Evolutionary conservation across 2,888 invertebrate species (phyloP).

Genomic region (Acanthoscelides obtectus): DNA sequence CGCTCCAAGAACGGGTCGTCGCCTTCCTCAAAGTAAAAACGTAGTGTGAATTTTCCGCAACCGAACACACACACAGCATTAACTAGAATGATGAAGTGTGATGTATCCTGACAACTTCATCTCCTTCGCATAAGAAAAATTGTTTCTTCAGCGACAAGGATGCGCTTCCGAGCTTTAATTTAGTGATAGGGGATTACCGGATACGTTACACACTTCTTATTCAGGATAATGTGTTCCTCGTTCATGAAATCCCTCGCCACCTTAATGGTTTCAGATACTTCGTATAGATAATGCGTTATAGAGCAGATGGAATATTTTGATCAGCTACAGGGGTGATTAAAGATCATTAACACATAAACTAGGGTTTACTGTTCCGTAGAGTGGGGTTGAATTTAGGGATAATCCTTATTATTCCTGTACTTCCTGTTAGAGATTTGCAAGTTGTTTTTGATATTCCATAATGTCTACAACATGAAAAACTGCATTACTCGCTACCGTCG

Average conservation of each 20-base stretch:
- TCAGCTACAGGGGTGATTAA: too few relatives aligned
- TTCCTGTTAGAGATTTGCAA: too few relatives aligned
- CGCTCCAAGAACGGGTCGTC: neutral
- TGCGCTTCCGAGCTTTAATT: neutral
- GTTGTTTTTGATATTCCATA: too few relatives aligned
- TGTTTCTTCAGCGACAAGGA: neutral
- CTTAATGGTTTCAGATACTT: neutral
- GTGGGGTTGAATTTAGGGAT: too few relatives aligned
- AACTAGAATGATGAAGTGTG: constrained; percentile 8
- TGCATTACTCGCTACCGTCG: too few relatives aligned
- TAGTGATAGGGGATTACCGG: neutral
- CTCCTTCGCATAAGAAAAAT: neutral
- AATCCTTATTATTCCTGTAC: too few relatives aligned
- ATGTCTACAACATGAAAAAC: too few relatives aligned
- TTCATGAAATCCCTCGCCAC: neutral
- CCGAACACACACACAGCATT: neutral
- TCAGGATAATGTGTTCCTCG: neutral
- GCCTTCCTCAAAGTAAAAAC: neutral
- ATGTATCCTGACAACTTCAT: constrained; percentile 9
- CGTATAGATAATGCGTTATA: too few relatives aligned
- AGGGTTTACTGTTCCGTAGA: too few relatives aligned
- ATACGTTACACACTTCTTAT: neutral
- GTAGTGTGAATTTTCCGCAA: neutral
- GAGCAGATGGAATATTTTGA: too few relatives aligned
- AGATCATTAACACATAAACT: too few relatives aligned